Percentiles rank a stretch among this genome's conserved stretches.
Evolutionary conservation across 2,113 vertebrate species (phyloP).

Genomic region (Peucedramus taeniatus): DNA sequence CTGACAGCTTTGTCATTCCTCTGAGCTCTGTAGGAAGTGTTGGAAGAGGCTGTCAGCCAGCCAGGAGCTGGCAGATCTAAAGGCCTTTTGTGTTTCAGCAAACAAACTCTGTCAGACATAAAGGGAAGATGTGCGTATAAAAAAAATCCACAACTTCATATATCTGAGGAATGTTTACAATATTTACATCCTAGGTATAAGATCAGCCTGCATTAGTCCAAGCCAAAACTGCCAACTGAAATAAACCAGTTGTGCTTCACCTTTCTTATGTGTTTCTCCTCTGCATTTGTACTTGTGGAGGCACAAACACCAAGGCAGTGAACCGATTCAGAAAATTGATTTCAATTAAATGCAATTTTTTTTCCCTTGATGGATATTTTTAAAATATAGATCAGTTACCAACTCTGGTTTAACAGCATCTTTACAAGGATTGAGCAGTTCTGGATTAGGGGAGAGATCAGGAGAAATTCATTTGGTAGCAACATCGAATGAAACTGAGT

Average conservation of each 20-base stretch:
- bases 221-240: neutral
- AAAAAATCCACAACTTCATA: neutral
- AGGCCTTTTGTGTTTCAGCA: neutral
- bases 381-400: neutral
- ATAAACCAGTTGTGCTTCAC: neutral
- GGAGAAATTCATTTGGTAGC: neutral
- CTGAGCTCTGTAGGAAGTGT: constrained; percentile 40
- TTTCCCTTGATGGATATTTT: neutral
- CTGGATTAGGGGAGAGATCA: neutral
- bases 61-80: constrained; percentile 15
- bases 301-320: neutral
- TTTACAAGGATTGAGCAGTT: neutral
- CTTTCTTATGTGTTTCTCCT: neutral
- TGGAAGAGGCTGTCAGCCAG: constrained; percentile 32
- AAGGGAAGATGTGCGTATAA: neutral
- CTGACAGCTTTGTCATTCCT: constrained; percentile 59
- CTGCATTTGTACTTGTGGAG: neutral
- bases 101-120: neutral
- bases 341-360: neutral
- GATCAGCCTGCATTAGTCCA: neutral
- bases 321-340: neutral
- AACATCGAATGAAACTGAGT: neutral
- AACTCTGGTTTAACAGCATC: neutral
- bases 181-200: neutral
- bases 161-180: neutral